These are phyloP conservation scores for Bubo blakistoni DNA, from an alignment of 2,113 vertebrate species.

Conservation along the genomic window DNA sequence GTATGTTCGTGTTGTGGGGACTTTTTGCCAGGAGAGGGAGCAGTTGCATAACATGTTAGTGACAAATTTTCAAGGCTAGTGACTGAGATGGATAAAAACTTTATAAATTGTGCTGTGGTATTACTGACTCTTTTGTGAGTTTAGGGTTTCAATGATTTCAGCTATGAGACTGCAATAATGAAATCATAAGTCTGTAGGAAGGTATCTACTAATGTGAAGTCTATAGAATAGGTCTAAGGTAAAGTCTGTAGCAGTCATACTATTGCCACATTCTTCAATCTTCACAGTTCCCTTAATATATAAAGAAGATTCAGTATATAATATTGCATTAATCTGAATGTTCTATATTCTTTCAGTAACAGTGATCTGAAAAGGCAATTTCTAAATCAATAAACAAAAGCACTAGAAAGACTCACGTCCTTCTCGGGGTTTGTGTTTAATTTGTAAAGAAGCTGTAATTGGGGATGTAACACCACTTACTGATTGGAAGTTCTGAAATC, in stretches of 20 bases:
- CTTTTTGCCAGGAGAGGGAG: slow-evolving; percentile 50
- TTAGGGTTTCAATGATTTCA: neutral
- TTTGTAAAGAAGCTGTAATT: neutral
- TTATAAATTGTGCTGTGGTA: neutral
- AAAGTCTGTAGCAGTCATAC: neutral
- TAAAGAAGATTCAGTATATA: neutral
- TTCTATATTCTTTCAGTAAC: neutral
- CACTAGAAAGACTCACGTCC: neutral
- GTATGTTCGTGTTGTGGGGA: neutral
- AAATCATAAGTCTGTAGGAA: neutral
- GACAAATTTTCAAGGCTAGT: neutral
- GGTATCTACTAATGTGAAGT: neutral
- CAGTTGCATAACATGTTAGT: neutral
- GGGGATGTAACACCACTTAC: neutral
- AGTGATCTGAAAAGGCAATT: neutral
- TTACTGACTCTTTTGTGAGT: neutral
- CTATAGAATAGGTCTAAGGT: neutral
- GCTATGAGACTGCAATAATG: neutral
- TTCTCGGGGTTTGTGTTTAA: neutral
- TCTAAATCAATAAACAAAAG: neutral
- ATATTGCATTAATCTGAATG: neutral
- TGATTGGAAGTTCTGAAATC: neutral
- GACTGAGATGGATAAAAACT: neutral
- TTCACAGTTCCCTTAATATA: neutral
- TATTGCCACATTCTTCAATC: neutral